These are phyloP conservation scores for Rhabdomys dilectus DNA, from an alignment of 2,113 vertebrate genomes.

Conservation along the genomic window DNA sequence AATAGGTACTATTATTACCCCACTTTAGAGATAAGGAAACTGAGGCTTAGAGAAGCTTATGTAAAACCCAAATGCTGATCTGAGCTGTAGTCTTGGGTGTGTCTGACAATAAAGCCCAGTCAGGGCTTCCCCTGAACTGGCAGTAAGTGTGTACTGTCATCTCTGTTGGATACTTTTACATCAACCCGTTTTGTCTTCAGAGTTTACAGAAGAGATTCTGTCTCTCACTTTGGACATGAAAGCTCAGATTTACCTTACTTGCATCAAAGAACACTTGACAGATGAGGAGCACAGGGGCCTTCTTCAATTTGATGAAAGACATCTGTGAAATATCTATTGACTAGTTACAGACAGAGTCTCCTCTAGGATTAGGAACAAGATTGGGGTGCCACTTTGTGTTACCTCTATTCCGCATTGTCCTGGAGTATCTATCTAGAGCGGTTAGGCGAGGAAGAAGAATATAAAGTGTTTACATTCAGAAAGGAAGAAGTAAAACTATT, in stretches of 20 bases:
- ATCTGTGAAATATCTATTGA: background rate
- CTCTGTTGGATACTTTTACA: fast-evolving
- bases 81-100: background rate
- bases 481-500: background rate
- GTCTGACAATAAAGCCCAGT: background rate
- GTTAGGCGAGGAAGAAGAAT: background rate
- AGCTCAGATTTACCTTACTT: background rate
- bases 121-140: background rate
- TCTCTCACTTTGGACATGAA: background rate
- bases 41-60: background rate
- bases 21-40: constrained; percentile 50
- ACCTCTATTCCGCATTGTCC: fast-evolving
- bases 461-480: background rate
- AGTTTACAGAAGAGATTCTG: background rate
- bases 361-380: background rate
- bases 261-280: background rate
- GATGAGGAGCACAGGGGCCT: background rate
- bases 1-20: background rate
- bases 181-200: background rate
- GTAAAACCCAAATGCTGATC: background rate
- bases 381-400: background rate
- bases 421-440: background rate
- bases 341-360: background rate
- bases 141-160: fast-evolving
- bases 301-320: background rate